Base-by-base conservation (phyloP, 2,888 invertebrate genomes). In the Thymelicus sylvestris region DNA sequence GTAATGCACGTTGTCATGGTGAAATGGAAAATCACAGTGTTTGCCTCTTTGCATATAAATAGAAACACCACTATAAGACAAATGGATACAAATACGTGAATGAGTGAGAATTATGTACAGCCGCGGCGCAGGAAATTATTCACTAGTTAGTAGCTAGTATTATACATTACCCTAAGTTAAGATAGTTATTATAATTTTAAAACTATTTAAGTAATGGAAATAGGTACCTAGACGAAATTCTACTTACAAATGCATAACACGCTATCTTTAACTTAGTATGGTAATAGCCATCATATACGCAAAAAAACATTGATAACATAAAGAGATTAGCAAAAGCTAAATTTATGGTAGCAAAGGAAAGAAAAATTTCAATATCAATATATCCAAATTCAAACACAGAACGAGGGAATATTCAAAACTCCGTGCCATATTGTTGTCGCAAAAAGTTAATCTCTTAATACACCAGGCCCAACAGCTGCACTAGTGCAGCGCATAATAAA, bases 1-100 rank as follows among this genome's bases (percentile, higher is more conserved):
- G 48, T 60, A 67, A 64, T 67, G 52, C 44, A 52, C 57, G 57
- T 47, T 64, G 59, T 64, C 69, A 69, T 57, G 63, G 63, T 59
- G 69, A 64, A 64, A 64, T 64, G 57, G 57, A 41, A 55, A 68
- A 68, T 68, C 57, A 62, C 19, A 19, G 38, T 12, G 65, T 39
- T 39, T 41, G 59, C 57, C 59, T 19, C 39, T 69, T 64, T 69
- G 59, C 69, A 69, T 69, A 64, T 38, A 64, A 69, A 69, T 57
- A 64, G 69, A 48, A 48, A 64, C 64, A 48, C 47, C 8, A 3
- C 31, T 13, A 55, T 24, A 44, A 66, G 12, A 55, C 44, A 57
- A 12, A n/a, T 15, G 64, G 59, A 64, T 15, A 39, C 48, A 44
- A 41, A 39, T n/a, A 8, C 12, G 39, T n/a, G 59, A 39, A 59